Conservation (phyloP, 1,140 invertebrate genomes). For the Popillia japonica region DNA sequence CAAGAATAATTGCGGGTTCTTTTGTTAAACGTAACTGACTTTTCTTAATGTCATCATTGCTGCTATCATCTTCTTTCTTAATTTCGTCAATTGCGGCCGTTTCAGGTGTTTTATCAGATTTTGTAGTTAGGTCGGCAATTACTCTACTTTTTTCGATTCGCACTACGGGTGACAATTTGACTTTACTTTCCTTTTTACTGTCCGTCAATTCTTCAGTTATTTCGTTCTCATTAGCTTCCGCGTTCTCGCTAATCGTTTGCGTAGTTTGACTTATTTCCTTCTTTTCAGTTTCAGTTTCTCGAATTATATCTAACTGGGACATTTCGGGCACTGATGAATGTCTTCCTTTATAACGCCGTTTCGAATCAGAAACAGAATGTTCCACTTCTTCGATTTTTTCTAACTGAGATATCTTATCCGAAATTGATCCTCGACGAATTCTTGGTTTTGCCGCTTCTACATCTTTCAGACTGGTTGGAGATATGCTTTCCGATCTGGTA, state of each 20-base stretch:
- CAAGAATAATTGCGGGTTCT: background rate
- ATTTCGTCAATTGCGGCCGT: background rate
- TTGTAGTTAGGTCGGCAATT: background rate
- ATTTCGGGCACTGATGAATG: slow-evolving; percentile 12
- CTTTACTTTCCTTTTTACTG: background rate
- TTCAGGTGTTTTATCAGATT: background rate
- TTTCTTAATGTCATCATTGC: too few relatives aligned
- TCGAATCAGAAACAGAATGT: background rate
- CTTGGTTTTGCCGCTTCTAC: background rate
- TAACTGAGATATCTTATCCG: slow-evolving; percentile 6
- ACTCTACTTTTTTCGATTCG: slow-evolving; percentile 4
- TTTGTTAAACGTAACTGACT: background rate
- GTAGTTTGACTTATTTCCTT: background rate
- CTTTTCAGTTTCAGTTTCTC: slow-evolving; percentile 23
- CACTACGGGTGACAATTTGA: background rate
- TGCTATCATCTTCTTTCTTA: too few relatives aligned
- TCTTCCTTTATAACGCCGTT: background rate
- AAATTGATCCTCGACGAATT: slow-evolving; percentile 25
- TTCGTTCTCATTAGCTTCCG: background rate
- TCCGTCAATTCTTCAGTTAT: background rate
- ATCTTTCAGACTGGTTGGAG: background rate
- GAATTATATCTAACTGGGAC: background rate
- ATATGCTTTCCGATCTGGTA: background rate
- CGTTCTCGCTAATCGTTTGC: background rate
- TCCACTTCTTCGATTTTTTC: slow-evolving; percentile 23